A percentile compares a stretch with the other conserved stretches of the same genome.
phyloP scores from a whole-genome alignment of 2,888 invertebrate species.

The Monopis laevigella region DNA sequence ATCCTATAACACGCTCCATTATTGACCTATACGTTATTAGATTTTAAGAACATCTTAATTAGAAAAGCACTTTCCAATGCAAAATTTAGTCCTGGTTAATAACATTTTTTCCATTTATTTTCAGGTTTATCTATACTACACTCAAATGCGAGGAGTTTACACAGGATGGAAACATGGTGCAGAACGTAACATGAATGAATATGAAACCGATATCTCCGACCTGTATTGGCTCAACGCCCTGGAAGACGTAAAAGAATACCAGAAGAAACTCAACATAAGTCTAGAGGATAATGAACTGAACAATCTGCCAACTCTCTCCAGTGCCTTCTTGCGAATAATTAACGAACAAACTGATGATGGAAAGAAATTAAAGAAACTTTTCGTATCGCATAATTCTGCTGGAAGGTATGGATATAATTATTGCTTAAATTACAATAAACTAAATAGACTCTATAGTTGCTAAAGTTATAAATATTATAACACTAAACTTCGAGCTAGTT shows the following conservation, averaged over 20 bases:
- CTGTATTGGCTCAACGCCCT: slow-evolving; percentile 79
- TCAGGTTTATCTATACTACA: slow-evolving; percentile 77
- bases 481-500: too few species aligned
- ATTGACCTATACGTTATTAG: too few species aligned
- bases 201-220: slow-evolving; percentile 69
- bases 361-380: slow-evolving; percentile 58
- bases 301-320: slow-evolving; percentile 54
- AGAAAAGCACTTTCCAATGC: too few species aligned
- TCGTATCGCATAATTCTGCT: slow-evolving; percentile 83
- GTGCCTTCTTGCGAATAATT: slow-evolving; percentile 71
- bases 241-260: slow-evolving; percentile 79
- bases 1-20: too few species aligned
- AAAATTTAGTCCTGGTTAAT: too few species aligned
- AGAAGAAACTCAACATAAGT: slow-evolving; percentile 55
- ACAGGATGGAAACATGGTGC: slow-evolving; percentile 79
- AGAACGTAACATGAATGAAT: slow-evolving; percentile 69
- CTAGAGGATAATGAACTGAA: slow-evolving; percentile 35
- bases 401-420: slow-evolving; percentile 55
- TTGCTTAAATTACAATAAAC: too few species aligned
- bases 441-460: too few species aligned
- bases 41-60: too few species aligned
- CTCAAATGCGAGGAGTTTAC: slow-evolving; percentile 80
- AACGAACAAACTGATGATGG: slow-evolving; percentile 50
- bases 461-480: too few species aligned
- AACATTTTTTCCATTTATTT: too few species aligned